phyloP scores from a whole-genome alignment of 1,140 invertebrate species.

The Drosophila ironensis region DNA sequence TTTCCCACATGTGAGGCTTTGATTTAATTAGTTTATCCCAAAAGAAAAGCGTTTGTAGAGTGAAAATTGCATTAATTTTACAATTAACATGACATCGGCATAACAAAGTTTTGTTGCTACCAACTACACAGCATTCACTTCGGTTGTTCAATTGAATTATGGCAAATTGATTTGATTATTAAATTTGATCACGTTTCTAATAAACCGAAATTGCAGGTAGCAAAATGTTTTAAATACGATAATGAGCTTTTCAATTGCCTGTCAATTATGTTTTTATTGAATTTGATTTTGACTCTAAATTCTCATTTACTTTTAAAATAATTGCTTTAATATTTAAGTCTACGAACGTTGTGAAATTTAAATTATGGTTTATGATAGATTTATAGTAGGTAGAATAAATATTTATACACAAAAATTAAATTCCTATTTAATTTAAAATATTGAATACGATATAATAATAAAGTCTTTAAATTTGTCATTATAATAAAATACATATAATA shows the following conservation, averaged over 20 bases:
- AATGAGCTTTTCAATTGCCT: neutral
- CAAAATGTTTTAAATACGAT: too few species aligned
- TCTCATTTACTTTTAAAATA: too few species aligned
- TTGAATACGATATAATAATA: too few species aligned
- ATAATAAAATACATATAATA: too few species aligned
- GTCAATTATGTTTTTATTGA: constrained; percentile 13
- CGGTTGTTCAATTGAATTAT: constrained; percentile 11
- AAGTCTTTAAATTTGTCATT: too few species aligned
- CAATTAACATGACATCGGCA: neutral
- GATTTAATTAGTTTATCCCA: constrained; percentile 52
- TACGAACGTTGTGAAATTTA: too few species aligned
- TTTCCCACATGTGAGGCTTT: constrained; percentile 32
- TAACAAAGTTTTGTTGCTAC: neutral
- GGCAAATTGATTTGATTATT: neutral
- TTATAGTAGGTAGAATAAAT: too few species aligned
- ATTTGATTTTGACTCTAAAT: constrained; percentile 19
- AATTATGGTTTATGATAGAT: too few species aligned
- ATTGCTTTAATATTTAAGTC: too few species aligned
- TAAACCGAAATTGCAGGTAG: too few species aligned
- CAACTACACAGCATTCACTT: neutral
- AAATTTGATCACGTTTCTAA: constrained; percentile 2
- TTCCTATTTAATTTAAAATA: too few species aligned
- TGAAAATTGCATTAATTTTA: constrained; percentile 1
- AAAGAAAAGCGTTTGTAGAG: constrained; percentile 7
- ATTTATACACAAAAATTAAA: too few species aligned